Evolutionary conservation across 2,888 invertebrate genomes (phyloP).

Genomic region (Dione vanillae): DNA sequence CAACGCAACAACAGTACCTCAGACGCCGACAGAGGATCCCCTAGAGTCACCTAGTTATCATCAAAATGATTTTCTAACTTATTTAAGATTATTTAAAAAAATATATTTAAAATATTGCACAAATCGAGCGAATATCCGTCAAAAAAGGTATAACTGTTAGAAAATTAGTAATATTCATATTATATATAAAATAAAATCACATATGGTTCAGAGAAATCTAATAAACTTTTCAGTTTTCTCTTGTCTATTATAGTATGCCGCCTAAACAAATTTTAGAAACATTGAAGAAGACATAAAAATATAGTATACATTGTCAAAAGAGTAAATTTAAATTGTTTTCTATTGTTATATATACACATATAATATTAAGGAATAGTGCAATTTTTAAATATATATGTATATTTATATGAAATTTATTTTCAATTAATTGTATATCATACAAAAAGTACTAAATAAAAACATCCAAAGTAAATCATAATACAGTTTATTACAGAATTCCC

Average conservation of each 20-base stretch:
- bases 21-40: conserved; percentile 24
- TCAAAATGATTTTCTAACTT: neutral
- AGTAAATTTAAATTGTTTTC: no score
- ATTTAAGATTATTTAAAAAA: neutral
- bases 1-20: conserved; percentile 33
- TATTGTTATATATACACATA: no score
- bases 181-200: no score
- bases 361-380: no score
- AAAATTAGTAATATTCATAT: neutral
- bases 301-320: no score
- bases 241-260: no score
- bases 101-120: neutral
- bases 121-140: neutral
- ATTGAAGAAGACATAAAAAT: no score
- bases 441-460: conserved; percentile 29
- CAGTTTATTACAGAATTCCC: conserved; percentile 40
- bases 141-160: neutral
- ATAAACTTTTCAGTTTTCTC: no score
- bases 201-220: no score
- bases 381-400: no score
- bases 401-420: no score
- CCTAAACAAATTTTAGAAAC: no score
- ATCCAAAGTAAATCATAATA: conserved; percentile 33
- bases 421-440: neutral
- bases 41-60: conserved; percentile 32